Evolutionary conservation across 2,113 vertebrate species (phyloP).

Genomic region (Equus quagga): DNA sequence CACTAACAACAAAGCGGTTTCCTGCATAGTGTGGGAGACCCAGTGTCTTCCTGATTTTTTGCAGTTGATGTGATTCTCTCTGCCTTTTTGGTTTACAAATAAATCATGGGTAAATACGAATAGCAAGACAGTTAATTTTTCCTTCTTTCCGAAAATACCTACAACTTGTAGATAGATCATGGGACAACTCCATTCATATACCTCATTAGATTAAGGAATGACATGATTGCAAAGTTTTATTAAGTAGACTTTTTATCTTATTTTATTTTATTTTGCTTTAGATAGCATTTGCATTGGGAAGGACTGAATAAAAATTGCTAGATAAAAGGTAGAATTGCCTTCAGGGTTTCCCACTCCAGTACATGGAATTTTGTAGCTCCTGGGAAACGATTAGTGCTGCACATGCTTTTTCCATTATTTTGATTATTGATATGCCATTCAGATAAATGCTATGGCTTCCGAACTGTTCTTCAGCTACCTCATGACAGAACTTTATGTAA

Average conservation of each 20-base stretch:
- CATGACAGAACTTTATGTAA: constrained; percentile 65
- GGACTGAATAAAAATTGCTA: background rate
- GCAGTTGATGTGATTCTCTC: background rate
- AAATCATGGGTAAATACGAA: background rate
- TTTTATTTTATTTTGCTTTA: background rate
- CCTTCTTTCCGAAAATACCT: background rate
- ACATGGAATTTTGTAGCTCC: constrained; percentile 67
- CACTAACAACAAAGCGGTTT: background rate
- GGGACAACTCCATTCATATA: background rate
- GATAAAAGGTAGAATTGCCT: constrained; percentile 45
- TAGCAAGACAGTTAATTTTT: background rate
- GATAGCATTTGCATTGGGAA: constrained; percentile 44
- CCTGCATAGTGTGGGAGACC: rapidly evolving
- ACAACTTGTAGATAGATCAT: background rate
- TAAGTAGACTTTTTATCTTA: background rate
- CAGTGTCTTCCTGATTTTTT: background rate
- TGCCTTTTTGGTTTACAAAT: background rate
- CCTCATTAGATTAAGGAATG: background rate
- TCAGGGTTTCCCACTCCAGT: constrained; percentile 9
- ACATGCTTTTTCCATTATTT: constrained; percentile 55
- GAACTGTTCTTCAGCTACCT: constrained; percentile 46
- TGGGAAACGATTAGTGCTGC: constrained; percentile 23
- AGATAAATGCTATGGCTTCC: constrained; percentile 62
- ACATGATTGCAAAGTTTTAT: background rate
- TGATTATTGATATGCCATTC: constrained; percentile 74